These are phyloP conservation scores for Mayetiola destructor DNA, from an alignment of 2,888 invertebrate genomes.

Conservation along the genomic window DNA sequence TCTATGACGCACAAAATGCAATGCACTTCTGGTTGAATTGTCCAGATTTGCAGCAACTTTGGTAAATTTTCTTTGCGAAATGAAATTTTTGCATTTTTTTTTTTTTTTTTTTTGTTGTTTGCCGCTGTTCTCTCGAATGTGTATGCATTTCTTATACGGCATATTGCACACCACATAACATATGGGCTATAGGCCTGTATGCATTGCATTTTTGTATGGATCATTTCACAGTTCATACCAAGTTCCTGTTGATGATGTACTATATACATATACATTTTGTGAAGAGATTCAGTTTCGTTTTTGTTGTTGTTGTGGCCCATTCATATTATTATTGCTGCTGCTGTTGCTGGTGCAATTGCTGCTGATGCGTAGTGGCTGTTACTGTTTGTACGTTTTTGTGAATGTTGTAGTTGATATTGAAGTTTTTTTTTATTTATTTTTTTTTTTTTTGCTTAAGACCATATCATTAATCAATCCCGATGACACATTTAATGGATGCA, in stretches of 20 bases:
- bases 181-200: neutral
- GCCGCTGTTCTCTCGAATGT: neutral
- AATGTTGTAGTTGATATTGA: slow-evolving; percentile 4
- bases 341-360: neutral
- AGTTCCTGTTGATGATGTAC: neutral
- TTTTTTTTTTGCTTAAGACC: slow-evolving; percentile 9
- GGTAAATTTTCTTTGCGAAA: too few relatives aligned
- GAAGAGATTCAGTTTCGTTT: neutral
- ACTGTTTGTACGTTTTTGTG: neutral
- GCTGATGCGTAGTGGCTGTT: neutral
- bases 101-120: neutral
- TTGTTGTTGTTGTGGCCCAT: neutral
- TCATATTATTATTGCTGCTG: slow-evolving; percentile 1
- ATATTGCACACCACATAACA: too few relatives aligned
- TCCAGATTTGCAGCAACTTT: neutral
- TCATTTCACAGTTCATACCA: slow-evolving; percentile 3
- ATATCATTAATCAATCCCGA: slow-evolving; percentile 11
- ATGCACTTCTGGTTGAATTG: neutral
- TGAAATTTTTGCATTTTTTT: neutral
- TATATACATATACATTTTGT: slow-evolving; percentile 4
- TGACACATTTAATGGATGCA: slow-evolving; percentile 13
- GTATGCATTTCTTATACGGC: too few relatives aligned
- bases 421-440: too few relatives aligned
- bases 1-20: too few relatives aligned
- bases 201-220: slow-evolving; percentile 10